Conservation (phyloP, 2,113 vertebrate genomes). For the Panthera tigris region DNA sequence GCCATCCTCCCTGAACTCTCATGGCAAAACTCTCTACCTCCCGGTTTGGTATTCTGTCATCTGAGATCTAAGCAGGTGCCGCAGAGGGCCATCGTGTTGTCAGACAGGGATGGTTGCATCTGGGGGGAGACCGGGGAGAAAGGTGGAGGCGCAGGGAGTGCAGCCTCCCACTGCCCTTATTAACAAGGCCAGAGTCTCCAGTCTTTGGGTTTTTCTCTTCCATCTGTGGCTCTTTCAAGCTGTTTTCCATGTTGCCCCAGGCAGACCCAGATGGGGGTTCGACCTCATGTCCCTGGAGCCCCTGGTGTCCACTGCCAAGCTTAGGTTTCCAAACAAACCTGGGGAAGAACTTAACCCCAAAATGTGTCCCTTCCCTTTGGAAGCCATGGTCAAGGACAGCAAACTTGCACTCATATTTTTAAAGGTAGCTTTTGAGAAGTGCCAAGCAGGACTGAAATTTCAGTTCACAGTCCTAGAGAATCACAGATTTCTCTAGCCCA, state of each 20-base stretch:
- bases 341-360: background rate
- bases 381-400: background rate
- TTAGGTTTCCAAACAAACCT: background rate
- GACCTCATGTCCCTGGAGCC: background rate
- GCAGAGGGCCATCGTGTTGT: background rate
- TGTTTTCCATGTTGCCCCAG: background rate
- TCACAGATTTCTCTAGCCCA: background rate
- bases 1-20: slow-evolving; percentile 35
- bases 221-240: background rate
- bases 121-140: background rate
- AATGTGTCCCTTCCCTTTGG: background rate
- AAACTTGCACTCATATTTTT: background rate
- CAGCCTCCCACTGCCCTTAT: background rate
- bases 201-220: background rate
- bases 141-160: background rate
- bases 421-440: slow-evolving; percentile 35
- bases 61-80: slow-evolving; percentile 40
- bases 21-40: slow-evolving; percentile 51
- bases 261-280: background rate
- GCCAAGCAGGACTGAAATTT: background rate
- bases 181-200: background rate
- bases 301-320: background rate
- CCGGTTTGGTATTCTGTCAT: slow-evolving; percentile 48
- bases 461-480: background rate
- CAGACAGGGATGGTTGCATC: background rate